Conservation (phyloP, 2,888 invertebrate genomes). For the Leptarthrus brevirostris region DNA sequence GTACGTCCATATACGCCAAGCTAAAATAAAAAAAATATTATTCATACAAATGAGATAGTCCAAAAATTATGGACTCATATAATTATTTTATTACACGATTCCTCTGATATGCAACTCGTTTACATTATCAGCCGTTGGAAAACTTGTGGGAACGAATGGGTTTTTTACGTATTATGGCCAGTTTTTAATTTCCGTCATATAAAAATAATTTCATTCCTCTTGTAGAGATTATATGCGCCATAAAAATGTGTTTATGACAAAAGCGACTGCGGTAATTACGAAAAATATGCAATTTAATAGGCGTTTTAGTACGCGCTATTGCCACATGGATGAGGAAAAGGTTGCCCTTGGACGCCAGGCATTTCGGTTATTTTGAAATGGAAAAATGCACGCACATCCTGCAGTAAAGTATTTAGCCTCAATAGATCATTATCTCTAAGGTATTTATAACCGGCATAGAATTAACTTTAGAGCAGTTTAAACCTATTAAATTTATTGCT, state of each 20-base stretch:
- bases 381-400: slow-evolving; percentile 40
- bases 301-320: not conserved
- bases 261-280: slow-evolving; percentile 40
- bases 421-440: slow-evolving; percentile 36
- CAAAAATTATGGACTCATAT: slow-evolving; percentile 49
- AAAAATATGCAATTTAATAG: slow-evolving; percentile 45
- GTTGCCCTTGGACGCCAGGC: not conserved
- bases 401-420: slow-evolving; percentile 3
- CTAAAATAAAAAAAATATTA: slow-evolving; percentile 4
- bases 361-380: not conserved
- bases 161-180: slow-evolving; percentile 11
- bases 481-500: slow-evolving; percentile 37
- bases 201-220: slow-evolving; percentile 46
- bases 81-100: slow-evolving; percentile 45
- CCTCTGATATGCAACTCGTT: slow-evolving; percentile 1
- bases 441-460: slow-evolving; percentile 6
- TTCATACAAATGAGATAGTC: slow-evolving; percentile 42
- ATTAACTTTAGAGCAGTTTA: slow-evolving; percentile 1
- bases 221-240: slow-evolving; percentile 41
- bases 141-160: slow-evolving; percentile 1
- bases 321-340: not conserved
- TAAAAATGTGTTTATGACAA: slow-evolving; percentile 49
- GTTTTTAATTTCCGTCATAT: slow-evolving; percentile 43
- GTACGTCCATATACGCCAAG: not conserved
- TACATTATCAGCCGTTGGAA: not conserved